Conservation (phyloP, 2,888 invertebrate species). For the Argyresthia albistria region DNA sequence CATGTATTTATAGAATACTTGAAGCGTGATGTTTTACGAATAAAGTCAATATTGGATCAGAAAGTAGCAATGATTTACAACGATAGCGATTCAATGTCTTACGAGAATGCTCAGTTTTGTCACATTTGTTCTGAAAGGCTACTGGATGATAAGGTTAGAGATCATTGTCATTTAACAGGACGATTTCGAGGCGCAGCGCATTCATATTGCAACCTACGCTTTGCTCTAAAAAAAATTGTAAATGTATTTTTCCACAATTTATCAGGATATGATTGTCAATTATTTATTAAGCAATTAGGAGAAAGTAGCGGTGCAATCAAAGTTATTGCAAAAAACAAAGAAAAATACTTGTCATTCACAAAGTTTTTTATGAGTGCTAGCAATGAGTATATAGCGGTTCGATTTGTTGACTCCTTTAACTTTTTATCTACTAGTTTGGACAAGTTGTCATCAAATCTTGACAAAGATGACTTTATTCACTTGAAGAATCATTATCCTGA, state of each 20-base stretch:
- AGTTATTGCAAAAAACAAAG: conserved; percentile 12
- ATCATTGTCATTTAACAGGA: conserved; percentile 11
- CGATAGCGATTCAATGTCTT: background rate
- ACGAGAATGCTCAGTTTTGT: background rate
- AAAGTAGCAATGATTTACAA: background rate
- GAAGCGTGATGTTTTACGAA: background rate
- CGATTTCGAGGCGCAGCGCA: conserved; percentile 13
- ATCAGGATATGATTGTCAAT: conserved; percentile 15
- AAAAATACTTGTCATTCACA: conserved; percentile 7
- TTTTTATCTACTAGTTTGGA: conserved; percentile 1
- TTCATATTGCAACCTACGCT: conserved; percentile 12
- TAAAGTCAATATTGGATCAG: background rate
- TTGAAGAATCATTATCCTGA: conserved; percentile 1
- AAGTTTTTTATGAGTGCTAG: conserved; percentile 5
- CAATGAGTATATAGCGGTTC: conserved; percentile 1
- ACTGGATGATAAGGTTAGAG: conserved; percentile 9
- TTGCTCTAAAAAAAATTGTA: conserved; percentile 12
- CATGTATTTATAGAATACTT: conserved; percentile 9
- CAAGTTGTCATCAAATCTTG: background rate
- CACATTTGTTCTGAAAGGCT: background rate
- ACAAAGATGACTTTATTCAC: conserved; percentile 7
- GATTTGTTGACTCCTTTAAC: conserved; percentile 3
- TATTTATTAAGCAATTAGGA: conserved; percentile 5
- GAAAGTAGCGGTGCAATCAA: conserved; percentile 10
- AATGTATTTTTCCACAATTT: conserved; percentile 18